phyloP scores from a whole-genome alignment of 2,888 invertebrate species.

The Crepidodera aurea region DNA sequence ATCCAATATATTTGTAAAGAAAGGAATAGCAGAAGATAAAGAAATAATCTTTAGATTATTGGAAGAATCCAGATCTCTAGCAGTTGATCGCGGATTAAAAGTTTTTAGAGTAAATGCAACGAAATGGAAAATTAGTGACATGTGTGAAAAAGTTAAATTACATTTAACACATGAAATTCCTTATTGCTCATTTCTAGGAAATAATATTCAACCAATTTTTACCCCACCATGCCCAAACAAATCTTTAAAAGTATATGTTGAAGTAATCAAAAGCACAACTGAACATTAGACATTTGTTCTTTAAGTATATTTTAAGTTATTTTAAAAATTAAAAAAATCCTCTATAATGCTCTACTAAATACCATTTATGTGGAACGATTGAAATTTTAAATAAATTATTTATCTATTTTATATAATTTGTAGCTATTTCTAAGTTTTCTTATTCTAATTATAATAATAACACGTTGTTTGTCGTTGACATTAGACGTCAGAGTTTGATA shows the following conservation, averaged over 20 bases:
- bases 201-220: conserved; percentile 63
- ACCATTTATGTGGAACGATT: no score
- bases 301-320: no score
- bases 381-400: no score
- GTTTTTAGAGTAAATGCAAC: conserved; percentile 63
- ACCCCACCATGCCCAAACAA: conserved; percentile 64
- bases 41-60: conserved; percentile 63
- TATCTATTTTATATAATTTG: no score
- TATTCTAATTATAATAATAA: no score
- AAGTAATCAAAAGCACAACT: conserved; percentile 46
- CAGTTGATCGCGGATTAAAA: conserved; percentile 62
- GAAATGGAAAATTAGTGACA: conserved; percentile 62
- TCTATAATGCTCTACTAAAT: no score
- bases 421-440: no score
- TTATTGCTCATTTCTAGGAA: conserved; percentile 64
- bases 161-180: conserved; percentile 63
- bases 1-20: conserved; percentile 62
- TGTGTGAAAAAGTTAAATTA: conserved; percentile 65
- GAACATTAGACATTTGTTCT: no score
- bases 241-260: conserved; percentile 61
- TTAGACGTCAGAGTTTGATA: no score
- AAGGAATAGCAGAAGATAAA: conserved; percentile 62
- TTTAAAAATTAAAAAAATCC: no score
- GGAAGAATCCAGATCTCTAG: conserved; percentile 58
- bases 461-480: no score